Evolutionary conservation across 1,140 invertebrate species (phyloP).

Genomic region (Heliconius hewitsoni): DNA sequence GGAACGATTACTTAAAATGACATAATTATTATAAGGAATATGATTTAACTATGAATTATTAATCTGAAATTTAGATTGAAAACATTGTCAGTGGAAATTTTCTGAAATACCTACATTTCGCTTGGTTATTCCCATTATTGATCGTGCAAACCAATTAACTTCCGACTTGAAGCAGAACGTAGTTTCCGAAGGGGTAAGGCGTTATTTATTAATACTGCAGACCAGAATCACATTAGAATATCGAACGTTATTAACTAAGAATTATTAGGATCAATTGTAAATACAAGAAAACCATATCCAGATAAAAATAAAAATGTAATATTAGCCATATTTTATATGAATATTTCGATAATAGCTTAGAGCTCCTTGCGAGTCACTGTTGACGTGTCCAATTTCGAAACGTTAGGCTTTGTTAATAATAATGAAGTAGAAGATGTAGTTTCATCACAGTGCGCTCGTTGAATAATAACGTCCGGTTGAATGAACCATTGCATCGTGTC

Average conservation of each 20-base stretch:
- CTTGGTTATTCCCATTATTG: conserved; percentile 13
- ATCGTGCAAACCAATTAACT: conserved; percentile 14
- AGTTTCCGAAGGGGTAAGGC: background rate
- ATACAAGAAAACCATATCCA: no score
- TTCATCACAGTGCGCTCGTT: conserved; percentile 78
- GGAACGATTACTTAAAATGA: background rate
- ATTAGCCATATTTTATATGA: no score
- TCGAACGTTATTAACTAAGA: background rate
- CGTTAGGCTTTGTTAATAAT: conserved; percentile 74
- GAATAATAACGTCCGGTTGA: conserved; percentile 79
- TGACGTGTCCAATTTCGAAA: conserved; percentile 72
- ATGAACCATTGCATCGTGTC: conserved; percentile 80
- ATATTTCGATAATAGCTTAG: conserved; percentile 38
- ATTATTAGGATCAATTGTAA: no score
- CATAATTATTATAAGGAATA: background rate
- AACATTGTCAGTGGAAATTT: background rate
- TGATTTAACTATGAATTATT: background rate
- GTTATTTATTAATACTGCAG: background rate
- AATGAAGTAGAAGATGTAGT: conserved; percentile 75
- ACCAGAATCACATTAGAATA: background rate
- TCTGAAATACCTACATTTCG: background rate
- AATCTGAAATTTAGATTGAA: background rate
- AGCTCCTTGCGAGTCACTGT: conserved; percentile 49
- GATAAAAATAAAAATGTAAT: no score
- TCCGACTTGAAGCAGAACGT: background rate